Base-by-base conservation (phyloP, 53 echinoderm and acorn worm genomes). In the Echinometra lucunter region DNA sequence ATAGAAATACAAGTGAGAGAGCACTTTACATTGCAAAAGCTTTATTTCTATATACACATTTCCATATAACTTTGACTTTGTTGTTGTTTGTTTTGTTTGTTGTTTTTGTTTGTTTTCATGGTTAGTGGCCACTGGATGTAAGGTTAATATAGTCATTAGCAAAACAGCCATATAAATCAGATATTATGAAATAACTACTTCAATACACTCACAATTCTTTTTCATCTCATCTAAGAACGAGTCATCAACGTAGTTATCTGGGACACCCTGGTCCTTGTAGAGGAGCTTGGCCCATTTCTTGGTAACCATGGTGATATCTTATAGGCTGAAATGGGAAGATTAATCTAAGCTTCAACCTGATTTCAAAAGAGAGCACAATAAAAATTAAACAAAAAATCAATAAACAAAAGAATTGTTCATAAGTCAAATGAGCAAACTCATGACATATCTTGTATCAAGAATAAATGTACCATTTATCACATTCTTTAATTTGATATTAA, bases 161-260 rank as follows among this genome's bases (percentile, higher is more conserved):
- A 74, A 37, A 63, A 63, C 7, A 25, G 23, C 23, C 4, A 19
- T 21, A 58, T 13, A 58, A 58, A 58, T 18, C 18, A 58, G 18
- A 58, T 63, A 4, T 63, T 63, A 63, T 63, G 40, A 78, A 78
- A 3, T 12, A 35, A 78, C 78, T 78, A 78, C 12, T 78, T 37
- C 19, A 37, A 4, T 11, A 42, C 13, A 32, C 94, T 94, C 88
- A 98, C 98, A 95, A 95, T 98, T 98, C 78, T 96, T 97, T 66
- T 96, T 95, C 74, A 98, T 57, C 94, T 98, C 98, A 40, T 97
- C 95, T 11, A 98, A 92, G 90, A 98, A 98, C 12, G 97, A 95
- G 28, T 96, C 95, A 94, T 98, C 98, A 0, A 98, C 98, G 95
- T 98, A 98, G 92, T 98, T 98, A 63, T 98, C 98, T 19, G 97